phyloP scores from a whole-genome alignment of 64 coral and sea anemone genomes.

The Actinia equina region DNA sequence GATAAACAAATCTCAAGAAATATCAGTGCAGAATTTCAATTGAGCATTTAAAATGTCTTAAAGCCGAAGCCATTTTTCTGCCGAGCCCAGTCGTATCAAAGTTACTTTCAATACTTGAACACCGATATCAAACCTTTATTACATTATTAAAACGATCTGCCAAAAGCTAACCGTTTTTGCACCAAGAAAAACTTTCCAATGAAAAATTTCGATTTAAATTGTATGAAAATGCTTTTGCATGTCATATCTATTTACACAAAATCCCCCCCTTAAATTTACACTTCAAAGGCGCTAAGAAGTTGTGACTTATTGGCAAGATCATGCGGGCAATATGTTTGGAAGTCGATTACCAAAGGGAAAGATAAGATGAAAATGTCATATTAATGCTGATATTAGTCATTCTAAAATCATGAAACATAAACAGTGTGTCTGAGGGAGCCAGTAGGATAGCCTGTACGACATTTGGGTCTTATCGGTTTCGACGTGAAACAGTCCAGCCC shows the following conservation, averaged over 20 bases:
- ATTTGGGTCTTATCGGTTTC: background rate
- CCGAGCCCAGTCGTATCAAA: background rate
- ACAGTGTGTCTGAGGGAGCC: background rate
- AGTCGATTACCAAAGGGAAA: constrained; percentile 1
- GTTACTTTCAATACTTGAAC: too few species aligned
- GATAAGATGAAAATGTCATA: constrained; percentile 18
- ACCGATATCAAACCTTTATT: too few species aligned
- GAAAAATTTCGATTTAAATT: background rate
- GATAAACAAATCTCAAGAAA: constrained; percentile 14
- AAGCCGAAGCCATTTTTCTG: background rate
- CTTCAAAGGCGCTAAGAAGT: constrained; percentile 15
- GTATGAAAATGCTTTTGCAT: constrained; percentile 3
- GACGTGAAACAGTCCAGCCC: background rate
- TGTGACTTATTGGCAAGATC: background rate
- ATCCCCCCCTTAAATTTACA: background rate
- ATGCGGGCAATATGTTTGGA: constrained; percentile 3
- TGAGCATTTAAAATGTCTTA: background rate
- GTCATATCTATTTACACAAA: background rate
- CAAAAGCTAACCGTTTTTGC: background rate
- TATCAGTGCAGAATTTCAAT: background rate
- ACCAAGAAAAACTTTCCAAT: background rate
- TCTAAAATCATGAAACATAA: constrained; percentile 15
- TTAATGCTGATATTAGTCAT: constrained; percentile 25
- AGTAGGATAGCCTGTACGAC: constrained; percentile 1
- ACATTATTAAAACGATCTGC: too few species aligned